Conservation (phyloP, 2,797 vertebrate species). For the Brotula barbata region DNA sequence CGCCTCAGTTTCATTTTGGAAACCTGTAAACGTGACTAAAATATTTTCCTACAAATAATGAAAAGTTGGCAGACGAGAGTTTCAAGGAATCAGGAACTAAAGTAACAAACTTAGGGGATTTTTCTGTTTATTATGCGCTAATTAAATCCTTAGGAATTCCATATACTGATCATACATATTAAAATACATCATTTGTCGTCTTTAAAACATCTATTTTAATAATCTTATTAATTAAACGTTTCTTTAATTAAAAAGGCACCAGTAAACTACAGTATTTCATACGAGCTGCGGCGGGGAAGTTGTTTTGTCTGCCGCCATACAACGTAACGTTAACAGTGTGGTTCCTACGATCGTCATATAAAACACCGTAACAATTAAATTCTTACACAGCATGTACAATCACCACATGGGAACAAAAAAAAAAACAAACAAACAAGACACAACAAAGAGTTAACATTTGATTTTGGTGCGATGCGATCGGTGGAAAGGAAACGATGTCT, state of each 20-base stretch:
- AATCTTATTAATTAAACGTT: slow-evolving; percentile 64
- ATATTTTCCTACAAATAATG: neutral
- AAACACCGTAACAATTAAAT: slow-evolving; percentile 62
- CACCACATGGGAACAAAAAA: slow-evolving; percentile 43
- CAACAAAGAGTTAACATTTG: slow-evolving; percentile 23
- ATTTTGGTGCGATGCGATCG: slow-evolving; percentile 40
- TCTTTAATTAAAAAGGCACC: slow-evolving; percentile 74
- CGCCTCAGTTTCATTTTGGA: slow-evolving; percentile 27
- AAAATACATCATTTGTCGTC: slow-evolving; percentile 40
- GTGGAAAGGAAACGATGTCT: slow-evolving; percentile 32
- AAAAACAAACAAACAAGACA: slow-evolving; percentile 37
- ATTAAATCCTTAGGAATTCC: slow-evolving; percentile 46
- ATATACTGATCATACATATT: slow-evolving; percentile 41
- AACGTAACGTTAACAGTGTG: slow-evolving; percentile 60
- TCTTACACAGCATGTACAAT: slow-evolving; percentile 75
- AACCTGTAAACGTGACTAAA: no score
- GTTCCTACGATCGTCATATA: slow-evolving; percentile 51
- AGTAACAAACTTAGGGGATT: neutral
- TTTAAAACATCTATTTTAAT: slow-evolving; percentile 45
- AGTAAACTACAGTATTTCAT: slow-evolving; percentile 47
- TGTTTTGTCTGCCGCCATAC: slow-evolving; percentile 57
- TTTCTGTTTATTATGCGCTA: slow-evolving; percentile 63
- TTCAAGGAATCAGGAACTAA: neutral
- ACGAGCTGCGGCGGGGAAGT: slow-evolving; percentile 1
- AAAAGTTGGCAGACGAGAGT: no score